Conservation (phyloP, 2,797 vertebrate genomes). For the Tapera naevia region DNA sequence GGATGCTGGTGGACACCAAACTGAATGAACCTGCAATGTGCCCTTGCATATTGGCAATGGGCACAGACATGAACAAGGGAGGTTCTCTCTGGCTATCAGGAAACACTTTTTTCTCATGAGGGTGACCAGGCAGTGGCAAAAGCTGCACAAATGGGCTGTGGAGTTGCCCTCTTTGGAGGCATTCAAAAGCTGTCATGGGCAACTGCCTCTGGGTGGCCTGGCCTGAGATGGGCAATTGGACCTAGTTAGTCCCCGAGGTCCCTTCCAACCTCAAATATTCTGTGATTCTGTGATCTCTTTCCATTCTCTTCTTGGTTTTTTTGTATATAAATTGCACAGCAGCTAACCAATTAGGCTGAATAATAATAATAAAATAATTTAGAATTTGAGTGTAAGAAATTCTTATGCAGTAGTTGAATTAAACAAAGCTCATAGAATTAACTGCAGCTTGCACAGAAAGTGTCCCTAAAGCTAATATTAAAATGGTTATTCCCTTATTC, state of each 20-base stretch:
- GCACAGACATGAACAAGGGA: not conserved
- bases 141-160: not conserved
- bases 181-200: not conserved
- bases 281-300: not conserved
- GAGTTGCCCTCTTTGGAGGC: not conserved
- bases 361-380: not conserved
- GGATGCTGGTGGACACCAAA: not conserved
- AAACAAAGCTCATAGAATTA: not conserved
- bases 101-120: not conserved
- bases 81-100: not conserved
- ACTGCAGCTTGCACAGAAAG: not conserved
- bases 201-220: fast-evolving
- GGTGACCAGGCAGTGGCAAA: not conserved
- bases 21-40: not conserved
- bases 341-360: not conserved
- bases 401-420: not conserved
- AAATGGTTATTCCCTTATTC: not conserved
- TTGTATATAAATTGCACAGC: not conserved
- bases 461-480: not conserved
- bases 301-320: not conserved
- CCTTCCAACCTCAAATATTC: not conserved
- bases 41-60: not conserved
- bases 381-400: not conserved
- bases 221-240: not conserved
- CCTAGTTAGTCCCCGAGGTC: too few species aligned